phyloP scores from a whole-genome alignment of 2,113 vertebrate genomes.

The Rana temporaria region DNA sequence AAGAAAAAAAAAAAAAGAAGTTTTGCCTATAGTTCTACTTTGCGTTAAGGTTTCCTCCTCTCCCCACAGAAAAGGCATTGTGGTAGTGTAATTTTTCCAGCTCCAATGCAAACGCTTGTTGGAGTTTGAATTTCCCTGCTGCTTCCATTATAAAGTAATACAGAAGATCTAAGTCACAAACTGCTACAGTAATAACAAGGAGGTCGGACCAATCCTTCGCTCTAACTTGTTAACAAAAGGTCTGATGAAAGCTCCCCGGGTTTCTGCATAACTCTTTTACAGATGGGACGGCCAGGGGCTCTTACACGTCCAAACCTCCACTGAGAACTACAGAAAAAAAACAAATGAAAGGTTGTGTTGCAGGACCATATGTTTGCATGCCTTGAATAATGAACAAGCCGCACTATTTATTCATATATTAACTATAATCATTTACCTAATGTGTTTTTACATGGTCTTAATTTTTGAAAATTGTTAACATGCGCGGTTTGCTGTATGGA shows the following conservation, averaged over 20 bases:
- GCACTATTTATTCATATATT: conserved; percentile 52
- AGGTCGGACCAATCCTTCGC: not conserved
- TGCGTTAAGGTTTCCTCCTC: too few species aligned
- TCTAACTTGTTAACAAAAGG: conserved; percentile 36
- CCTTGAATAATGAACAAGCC: conserved; percentile 32
- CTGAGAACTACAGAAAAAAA: conserved; percentile 37
- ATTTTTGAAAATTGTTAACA: conserved; percentile 54
- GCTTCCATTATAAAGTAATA: not conserved
- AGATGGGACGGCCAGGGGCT: conserved; percentile 13
- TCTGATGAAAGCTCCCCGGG: conserved; percentile 39
- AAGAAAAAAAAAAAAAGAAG: too few species aligned
- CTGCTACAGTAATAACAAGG: conserved; percentile 7
- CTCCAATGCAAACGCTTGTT: too few species aligned
- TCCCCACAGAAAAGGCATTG: too few species aligned
- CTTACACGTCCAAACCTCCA: conserved; percentile 17
- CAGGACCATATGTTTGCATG: conserved; percentile 46
- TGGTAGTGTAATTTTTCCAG: too few species aligned
- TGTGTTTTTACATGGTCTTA: conserved; percentile 50
- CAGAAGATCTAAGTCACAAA: not conserved
- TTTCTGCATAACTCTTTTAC: conserved; percentile 13
- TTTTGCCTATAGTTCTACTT: too few species aligned
- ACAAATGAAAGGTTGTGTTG: conserved; percentile 43
- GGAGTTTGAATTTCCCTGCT: too few species aligned
- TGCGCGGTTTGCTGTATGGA: not conserved
- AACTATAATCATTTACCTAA: conserved; percentile 50